Evolutionary conservation across 2,888 invertebrate genomes (phyloP), one percentile per base, ranked within the genome.

Genomic region (Mythimna vitellina): DNA sequence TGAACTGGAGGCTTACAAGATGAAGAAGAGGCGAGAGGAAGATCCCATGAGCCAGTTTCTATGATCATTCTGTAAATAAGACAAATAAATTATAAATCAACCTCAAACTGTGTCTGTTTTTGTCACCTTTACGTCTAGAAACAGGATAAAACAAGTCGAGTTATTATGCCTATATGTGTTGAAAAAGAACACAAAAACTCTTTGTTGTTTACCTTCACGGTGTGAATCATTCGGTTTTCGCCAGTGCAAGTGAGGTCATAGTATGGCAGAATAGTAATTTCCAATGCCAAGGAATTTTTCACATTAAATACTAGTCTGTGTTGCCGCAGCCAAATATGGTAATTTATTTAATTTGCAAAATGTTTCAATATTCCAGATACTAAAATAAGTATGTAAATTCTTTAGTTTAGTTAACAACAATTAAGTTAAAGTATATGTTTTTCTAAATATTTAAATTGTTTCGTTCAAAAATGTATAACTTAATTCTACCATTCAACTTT

Each of bases 41-140:
- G 99, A 99, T 96, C 99, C 99, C 0, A 99, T 99, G 99, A 97
- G 97, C 69, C 97, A 98, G 79, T 98, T 98, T 93, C 88, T 97
- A 87, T 94, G 86, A 87, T 78, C 58, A 73, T 70, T 53, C 1
- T 68, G 68, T 67, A 71, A 76, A 72, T 78, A 75, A 68, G 54
- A 49, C 0, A 35, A 73, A 73, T 72, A 71, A 77, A 79, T 69
- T 69, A 66, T 68, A 32, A 63, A 49, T 22, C 10, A 70, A 56
- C 9, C 4, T 49, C n/a, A 54, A n/a, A 57, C 9, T 56, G 54
- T 63, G 54, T 62, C 6, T 70, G 17, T 68, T 76, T 70, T 76
- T 60, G 1, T 61, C 17, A 62, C 54, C 63, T 64, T 53, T 42
- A 22, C 42, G 22, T 42, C 17, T 53, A 25, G 6, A 57, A 66